These are phyloP conservation scores for Istiophorus platypterus DNA, from an alignment of 2,113 vertebrate genomes.

Conservation along the genomic window DNA sequence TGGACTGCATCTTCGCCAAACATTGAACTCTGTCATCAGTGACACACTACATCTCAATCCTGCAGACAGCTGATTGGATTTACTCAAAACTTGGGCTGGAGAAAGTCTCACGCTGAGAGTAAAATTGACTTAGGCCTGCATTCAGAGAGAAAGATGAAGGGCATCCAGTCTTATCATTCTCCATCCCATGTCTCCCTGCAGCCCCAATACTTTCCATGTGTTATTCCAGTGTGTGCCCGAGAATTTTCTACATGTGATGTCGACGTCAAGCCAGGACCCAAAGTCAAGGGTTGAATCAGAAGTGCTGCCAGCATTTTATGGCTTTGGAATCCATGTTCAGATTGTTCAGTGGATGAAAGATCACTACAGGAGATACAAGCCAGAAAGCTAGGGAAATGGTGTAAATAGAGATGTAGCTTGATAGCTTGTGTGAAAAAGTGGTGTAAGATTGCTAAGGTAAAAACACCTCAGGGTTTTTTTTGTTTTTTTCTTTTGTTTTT, in stretches of 20 bases:
- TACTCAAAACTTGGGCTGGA: slow-evolving; percentile 79
- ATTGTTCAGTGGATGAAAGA: slow-evolving; percentile 60
- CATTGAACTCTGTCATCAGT: slow-evolving; percentile 73
- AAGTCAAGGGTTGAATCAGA: slow-evolving; percentile 66
- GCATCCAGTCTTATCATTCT: slow-evolving; percentile 78
- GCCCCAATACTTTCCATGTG: slow-evolving; percentile 72
- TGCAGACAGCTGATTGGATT: slow-evolving; percentile 84
- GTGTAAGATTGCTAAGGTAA: slow-evolving; percentile 11
- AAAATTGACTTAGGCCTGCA: slow-evolving; percentile 83
- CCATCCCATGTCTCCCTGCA: slow-evolving; percentile 75
- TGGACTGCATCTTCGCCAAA: slow-evolving; percentile 56
- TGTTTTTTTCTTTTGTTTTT: too few species aligned
- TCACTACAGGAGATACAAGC: slow-evolving; percentile 21
- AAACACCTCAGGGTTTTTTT: background rate
- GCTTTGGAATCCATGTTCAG: slow-evolving; percentile 58
- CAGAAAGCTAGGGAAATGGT: slow-evolving; percentile 36
- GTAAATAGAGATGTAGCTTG: slow-evolving; percentile 40
- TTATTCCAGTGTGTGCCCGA: slow-evolving; percentile 61
- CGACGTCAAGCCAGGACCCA: slow-evolving; percentile 63
- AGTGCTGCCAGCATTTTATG: slow-evolving; percentile 62
- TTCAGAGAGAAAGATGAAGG: slow-evolving; percentile 80
- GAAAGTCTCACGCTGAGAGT: slow-evolving; percentile 81
- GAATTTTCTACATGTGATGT: slow-evolving; percentile 73
- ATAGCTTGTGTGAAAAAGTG: slow-evolving; percentile 29
- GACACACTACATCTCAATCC: slow-evolving; percentile 81